These are phyloP conservation scores for Xyrauchen texanus DNA, from an alignment of 2,113 vertebrate species.

Conservation along the genomic window DNA sequence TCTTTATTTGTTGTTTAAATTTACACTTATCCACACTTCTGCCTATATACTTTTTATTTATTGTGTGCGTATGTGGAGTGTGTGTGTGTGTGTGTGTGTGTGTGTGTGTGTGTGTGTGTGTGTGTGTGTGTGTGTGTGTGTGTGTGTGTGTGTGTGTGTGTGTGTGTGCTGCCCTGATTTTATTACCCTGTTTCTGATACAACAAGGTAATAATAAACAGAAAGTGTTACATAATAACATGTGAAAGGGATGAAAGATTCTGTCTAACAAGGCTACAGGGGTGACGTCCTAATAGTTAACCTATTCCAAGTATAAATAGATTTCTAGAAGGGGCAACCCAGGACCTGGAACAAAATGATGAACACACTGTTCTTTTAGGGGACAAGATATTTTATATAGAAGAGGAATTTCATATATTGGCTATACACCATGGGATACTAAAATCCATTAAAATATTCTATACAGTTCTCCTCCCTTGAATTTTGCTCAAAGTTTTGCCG, in stretches of 20 bases:
- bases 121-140: no score
- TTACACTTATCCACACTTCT: no score
- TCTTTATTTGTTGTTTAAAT: no score
- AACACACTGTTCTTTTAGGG: no score
- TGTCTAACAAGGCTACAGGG: neutral
- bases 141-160: neutral
- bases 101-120: neutral
- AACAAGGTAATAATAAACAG: neutral
- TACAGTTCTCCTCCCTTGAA: neutral
- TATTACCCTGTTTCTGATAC: neutral
- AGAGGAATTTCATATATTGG: no score
- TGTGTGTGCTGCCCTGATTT: neutral
- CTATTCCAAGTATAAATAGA: neutral
- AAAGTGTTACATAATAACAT: neutral
- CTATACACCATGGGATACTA: neutral
- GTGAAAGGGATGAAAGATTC: neutral
- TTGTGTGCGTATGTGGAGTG: no score
- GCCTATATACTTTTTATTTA: no score
- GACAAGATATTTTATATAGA: no score
- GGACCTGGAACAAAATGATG: no score
- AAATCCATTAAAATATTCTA: neutral
- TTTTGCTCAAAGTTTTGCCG: neutral
- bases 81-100: no score
- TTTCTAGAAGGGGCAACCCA: no score
- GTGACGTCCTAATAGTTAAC: neutral